These are phyloP conservation scores for Polymixis lichenea DNA, from an alignment of 2,888 invertebrate species.

Conservation along the genomic window DNA sequence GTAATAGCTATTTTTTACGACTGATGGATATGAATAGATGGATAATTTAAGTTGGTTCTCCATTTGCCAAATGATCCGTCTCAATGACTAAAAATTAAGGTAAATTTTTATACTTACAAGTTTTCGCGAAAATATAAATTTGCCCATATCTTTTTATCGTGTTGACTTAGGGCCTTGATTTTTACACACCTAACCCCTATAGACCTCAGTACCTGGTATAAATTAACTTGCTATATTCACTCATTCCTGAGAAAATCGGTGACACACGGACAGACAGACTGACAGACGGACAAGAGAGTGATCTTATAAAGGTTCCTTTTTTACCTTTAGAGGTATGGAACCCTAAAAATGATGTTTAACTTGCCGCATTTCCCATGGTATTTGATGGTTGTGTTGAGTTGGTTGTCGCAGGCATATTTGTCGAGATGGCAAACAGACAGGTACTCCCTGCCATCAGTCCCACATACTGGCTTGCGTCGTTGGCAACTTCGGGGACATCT, in stretches of 20 bases:
- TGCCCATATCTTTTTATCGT: too few species aligned
- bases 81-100: not conserved
- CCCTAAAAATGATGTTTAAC: slow-evolving; percentile 69
- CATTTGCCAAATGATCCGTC: not conserved
- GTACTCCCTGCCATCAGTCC: slow-evolving; percentile 96
- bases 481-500: slow-evolving; percentile 91
- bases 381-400: slow-evolving; percentile 94
- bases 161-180: too few species aligned
- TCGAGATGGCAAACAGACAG: slow-evolving; percentile 96
- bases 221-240: too few species aligned
- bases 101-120: too few species aligned
- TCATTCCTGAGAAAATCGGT: too few species aligned
- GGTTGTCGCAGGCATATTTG: slow-evolving; percentile 94
- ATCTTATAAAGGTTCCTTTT: too few species aligned
- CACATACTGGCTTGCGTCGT: slow-evolving; percentile 95
- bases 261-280: too few species aligned
- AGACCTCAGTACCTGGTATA: too few species aligned
- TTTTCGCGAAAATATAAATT: too few species aligned
- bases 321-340: too few species aligned
- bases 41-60: not conserved
- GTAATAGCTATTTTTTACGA: not conserved
- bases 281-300: too few species aligned
- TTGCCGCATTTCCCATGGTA: slow-evolving; percentile 97
- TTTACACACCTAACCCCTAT: too few species aligned
- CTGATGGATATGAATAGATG: not conserved